Evolutionary conservation across 2,113 vertebrate genomes (phyloP), one percentile per base, ranked within the genome.

Genomic region (Calcarius ornatus): DNA sequence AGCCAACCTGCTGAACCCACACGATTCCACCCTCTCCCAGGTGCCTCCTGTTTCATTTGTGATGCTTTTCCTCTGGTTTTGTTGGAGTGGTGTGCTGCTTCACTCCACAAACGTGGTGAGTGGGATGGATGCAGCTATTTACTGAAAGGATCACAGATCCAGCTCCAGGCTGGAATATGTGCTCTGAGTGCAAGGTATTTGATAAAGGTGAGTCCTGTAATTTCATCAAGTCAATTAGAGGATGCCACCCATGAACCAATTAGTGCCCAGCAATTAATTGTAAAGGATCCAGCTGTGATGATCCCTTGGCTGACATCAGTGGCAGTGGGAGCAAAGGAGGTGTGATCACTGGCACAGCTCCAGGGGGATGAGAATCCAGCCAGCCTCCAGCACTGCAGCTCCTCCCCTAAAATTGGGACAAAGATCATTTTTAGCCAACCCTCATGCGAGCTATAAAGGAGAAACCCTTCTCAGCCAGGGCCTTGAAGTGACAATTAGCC

Each of bases 1-100:
- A 69, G 76, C 76, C 81, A 77, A 88, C 82, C 79, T 86, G 79
- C 70, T 84, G 82, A 92, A 90, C 64, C 70, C 84, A 92, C 82
- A 37, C 35, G 83, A 85, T 40, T 63, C 38, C 40, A 73, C 40
- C 47, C 61, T 87, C 87, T 73, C 94, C 76, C 84, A 94, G 78
- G 56, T 86, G 76, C 79, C 65, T 68, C 76, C 70, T 33, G 27
- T 45, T 82, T 30, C 43, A 21, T 59, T 93, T 86, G 71, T 37
- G 84, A 78, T 88, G 45, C 10, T 28, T 78, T 82, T 91, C 59
- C 85, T 63, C 90, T 81, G 84, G 60, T 82, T 90, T 51, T n/a
- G 59, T 37, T 82, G 84, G 59, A 20, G 45, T 42, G 42, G 66
- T 94, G 82, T 81, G 76, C 63, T 77, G 51, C 60, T 43, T 84